phyloP scores from a whole-genome alignment of 2,113 vertebrate genomes.

The Pan paniscus region DNA sequence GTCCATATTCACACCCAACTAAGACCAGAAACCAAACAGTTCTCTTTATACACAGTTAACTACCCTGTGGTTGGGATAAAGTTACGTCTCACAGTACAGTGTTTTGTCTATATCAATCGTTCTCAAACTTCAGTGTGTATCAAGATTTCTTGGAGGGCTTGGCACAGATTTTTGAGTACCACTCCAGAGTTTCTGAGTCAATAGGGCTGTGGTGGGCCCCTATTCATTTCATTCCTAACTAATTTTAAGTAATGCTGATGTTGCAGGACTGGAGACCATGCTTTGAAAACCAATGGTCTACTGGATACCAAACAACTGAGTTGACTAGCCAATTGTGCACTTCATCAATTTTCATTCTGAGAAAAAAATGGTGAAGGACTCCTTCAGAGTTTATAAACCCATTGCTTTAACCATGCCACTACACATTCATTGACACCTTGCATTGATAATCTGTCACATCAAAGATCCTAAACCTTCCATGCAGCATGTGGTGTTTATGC shows the following conservation, averaged over 20 bases:
- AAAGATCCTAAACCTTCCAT: background rate
- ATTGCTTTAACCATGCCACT: background rate
- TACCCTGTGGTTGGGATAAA: background rate
- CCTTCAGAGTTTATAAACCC: conserved; percentile 14
- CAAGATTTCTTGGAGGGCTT: background rate
- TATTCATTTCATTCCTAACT: background rate
- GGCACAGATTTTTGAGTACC: background rate
- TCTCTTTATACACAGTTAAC: background rate
- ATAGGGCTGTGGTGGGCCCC: accelerated
- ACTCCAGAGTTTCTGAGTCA: background rate
- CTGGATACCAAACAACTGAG: background rate
- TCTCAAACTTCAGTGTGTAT: background rate
- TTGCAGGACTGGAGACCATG: background rate
- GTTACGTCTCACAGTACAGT: background rate
- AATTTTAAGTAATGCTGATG: background rate
- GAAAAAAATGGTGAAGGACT: background rate
- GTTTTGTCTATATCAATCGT: background rate
- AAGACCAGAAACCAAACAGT: background rate
- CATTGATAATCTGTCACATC: background rate
- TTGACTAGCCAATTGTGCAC: background rate
- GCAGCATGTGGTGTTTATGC: background rate
- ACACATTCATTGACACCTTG: background rate
- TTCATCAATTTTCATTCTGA: background rate
- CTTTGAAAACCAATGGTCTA: background rate
- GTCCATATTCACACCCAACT: background rate